phyloP scores from a whole-genome alignment of 2,888 invertebrate species.

The Trichacis sp. region DNA sequence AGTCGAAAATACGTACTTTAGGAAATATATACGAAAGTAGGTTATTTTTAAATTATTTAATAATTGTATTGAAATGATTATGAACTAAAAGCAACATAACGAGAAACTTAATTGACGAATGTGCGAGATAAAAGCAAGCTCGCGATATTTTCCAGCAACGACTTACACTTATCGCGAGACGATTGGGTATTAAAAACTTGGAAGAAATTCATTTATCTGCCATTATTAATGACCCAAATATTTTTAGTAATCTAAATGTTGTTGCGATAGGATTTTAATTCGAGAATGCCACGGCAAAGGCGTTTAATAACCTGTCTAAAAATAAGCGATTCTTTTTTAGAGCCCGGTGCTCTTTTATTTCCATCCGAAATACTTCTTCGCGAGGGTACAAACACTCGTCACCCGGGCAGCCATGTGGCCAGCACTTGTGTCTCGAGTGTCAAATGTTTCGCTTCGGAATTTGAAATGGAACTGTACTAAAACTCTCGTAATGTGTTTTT shows the following conservation, averaged over 20 bases:
- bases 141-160: no score
- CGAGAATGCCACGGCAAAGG: neutral
- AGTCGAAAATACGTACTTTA: no score
- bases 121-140: no score
- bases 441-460: constrained; percentile 30
- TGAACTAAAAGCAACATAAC: no score
- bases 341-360: neutral
- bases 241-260: neutral
- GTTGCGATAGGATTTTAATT: neutral
- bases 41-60: no score
- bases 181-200: no score
- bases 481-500: neutral
- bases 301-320: neutral
- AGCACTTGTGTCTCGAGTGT: constrained; percentile 27
- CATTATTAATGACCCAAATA: constrained; percentile 8
- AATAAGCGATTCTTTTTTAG: neutral
- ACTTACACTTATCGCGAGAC: no score
- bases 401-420: constrained; percentile 29
- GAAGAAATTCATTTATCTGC: no score
- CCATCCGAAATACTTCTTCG: constrained; percentile 1
- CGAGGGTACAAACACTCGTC: constrained; percentile 14
- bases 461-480: constrained; percentile 17
- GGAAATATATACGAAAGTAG: no score
- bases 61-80: no score
- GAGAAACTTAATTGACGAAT: no score